phyloP scores from a whole-genome alignment of 2,888 invertebrate genomes.

The Coelinius sp. region DNA sequence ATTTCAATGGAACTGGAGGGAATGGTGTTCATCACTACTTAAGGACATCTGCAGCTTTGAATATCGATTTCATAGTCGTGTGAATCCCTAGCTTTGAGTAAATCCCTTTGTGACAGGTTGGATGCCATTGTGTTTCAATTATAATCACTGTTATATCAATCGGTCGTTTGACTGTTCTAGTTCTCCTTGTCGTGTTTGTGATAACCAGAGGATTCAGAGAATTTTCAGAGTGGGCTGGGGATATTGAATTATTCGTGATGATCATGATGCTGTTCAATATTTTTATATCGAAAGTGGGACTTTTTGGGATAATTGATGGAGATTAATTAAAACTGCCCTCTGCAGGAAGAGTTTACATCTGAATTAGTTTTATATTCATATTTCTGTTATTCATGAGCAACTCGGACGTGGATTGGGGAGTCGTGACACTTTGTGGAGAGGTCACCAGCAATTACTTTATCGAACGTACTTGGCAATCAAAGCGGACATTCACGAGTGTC shows the following conservation, averaged over 20 bases:
- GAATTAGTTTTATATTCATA: neutral
- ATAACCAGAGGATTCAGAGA: conserved; percentile 7
- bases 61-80: conserved; percentile 38
- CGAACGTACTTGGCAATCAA: neutral
- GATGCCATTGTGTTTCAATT: conserved; percentile 43
- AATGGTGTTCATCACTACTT: neutral
- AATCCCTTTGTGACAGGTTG: conserved; percentile 46
- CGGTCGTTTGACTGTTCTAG: conserved; percentile 28
- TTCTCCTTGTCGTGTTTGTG: conserved; percentile 17
- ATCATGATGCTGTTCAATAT: neutral
- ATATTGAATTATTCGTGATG: neutral
- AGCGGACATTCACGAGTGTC: neutral
- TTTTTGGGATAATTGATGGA: no score
- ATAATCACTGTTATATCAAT: conserved; percentile 47
- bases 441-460: neutral
- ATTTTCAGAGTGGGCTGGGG: neutral
- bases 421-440: neutral
- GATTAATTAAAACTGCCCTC: no score
- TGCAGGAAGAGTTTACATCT: neutral
- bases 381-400: neutral
- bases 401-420: neutral
- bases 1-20: neutral
- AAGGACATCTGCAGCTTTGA: neutral
- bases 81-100: conserved; percentile 45
- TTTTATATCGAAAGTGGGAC: no score